Base-by-base conservation (phyloP, 2,888 invertebrate genomes). In the Odontocolon sp. region DNA sequence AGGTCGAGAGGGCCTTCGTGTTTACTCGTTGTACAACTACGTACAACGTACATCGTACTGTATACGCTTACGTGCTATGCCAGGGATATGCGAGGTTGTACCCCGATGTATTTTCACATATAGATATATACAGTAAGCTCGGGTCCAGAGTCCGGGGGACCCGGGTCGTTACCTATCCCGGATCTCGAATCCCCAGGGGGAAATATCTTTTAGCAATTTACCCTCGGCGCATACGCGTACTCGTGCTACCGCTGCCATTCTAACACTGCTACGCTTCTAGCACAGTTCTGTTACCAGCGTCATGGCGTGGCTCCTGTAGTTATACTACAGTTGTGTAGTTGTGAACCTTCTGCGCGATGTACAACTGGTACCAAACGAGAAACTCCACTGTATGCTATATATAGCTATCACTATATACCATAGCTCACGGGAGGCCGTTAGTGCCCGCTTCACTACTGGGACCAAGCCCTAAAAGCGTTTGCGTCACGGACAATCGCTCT, bases 171-270 rank as follows among this genome's bases (percentile, higher is more conserved):
- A 82, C 80, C 75, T 79, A 81, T 82, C 80, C 82, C 79, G 71
- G 67, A 56, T 54, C 72, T 83, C 76, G 76, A 84, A 83, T 83
- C 83, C 82, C 85, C 80, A 80, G 72, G 71, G 85, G 79, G 75
- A 83, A 80, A 86, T 87, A 85, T 87, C 87, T 87, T 87, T 87
- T 86, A 86, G 85, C 83, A 85, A 86, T 87, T 85, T 86, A 82
- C 81, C 78, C 72, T 42, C 56, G 38, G 42, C 57, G 38, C 52
- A 42, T 52, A 52, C 57, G 72, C 61, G 31, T 26, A 11, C 59
- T 45, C 56, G 38, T 21, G 67, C 70, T 52, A 42, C 5, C 40
- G 33, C 64, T 59, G 31, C 64, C 61, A 14, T 36, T 50, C 63
- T 14, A n/a, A 31, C 45, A 31, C 61, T 4, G 47, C 45, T 31